phyloP scores from a whole-genome alignment of 2,797 vertebrate species.

The Bucorvus abyssinicus region DNA sequence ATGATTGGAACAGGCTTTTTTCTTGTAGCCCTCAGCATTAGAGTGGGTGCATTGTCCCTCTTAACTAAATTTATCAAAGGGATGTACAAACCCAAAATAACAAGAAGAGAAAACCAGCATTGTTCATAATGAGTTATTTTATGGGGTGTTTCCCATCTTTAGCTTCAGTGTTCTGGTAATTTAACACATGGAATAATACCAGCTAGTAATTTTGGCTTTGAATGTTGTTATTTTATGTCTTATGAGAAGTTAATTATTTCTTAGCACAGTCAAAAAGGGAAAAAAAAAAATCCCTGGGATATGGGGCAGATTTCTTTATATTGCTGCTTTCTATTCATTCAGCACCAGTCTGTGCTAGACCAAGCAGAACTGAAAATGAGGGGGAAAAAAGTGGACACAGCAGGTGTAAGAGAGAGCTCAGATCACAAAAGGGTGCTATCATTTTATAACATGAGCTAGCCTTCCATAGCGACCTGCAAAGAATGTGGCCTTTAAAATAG shows the following conservation, averaged over 20 bases:
- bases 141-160: conserved; percentile 59
- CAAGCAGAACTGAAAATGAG: conserved; percentile 62
- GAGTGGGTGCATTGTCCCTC: conserved; percentile 12
- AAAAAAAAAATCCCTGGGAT: conserved; percentile 19
- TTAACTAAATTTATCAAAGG: conserved; percentile 44
- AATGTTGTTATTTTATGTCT: conserved; percentile 65
- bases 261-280: conserved; percentile 5
- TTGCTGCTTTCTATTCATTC: conserved; percentile 57
- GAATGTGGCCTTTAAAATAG: conserved; percentile 71
- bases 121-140: conserved; percentile 66
- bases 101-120: conserved; percentile 42
- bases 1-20: conserved; percentile 16
- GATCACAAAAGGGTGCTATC: conserved; percentile 65
- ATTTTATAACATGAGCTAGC: conserved; percentile 64
- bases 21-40: background rate
- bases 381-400: conserved; percentile 33
- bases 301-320: conserved; percentile 43
- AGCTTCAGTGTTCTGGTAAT: conserved; percentile 57
- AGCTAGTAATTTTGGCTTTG: conserved; percentile 61
- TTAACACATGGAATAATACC: conserved; percentile 66
- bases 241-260: conserved; percentile 64
- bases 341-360: conserved; percentile 38
- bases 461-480: conserved; percentile 69
- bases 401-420: conserved; percentile 58
- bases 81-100: conserved; percentile 57